Conservation (phyloP, 2,113 vertebrate species). For the Bucco capensis region DNA sequence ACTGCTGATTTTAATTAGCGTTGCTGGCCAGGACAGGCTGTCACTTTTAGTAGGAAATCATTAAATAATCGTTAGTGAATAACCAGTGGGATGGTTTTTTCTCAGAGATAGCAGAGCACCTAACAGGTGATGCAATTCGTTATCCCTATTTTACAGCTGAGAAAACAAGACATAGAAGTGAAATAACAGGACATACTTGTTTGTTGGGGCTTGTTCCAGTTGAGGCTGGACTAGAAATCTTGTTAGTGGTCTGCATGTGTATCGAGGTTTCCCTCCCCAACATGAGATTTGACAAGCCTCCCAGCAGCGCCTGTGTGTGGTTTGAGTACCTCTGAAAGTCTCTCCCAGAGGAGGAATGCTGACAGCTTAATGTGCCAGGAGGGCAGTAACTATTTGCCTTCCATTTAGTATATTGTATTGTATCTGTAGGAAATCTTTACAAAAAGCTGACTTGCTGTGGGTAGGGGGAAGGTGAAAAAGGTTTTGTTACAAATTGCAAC, state of each 20-base stretch:
- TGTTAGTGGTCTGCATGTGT: neutral
- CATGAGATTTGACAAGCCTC: neutral
- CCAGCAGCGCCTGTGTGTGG: neutral
- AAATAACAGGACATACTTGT: neutral
- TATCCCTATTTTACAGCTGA: neutral
- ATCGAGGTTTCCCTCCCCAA: neutral
- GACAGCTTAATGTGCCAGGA: neutral
- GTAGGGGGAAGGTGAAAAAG: neutral
- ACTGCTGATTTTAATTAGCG: neutral
- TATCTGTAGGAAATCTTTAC: neutral
- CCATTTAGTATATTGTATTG: neutral
- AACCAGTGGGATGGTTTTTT: neutral
- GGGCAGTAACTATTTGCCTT: neutral
- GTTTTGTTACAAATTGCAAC: neutral
- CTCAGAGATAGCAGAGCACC: neutral
- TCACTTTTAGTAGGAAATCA: constrained; percentile 7
- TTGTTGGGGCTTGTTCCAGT: neutral
- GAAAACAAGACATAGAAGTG: neutral
- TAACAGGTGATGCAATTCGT: neutral
- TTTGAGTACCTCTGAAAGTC: neutral
- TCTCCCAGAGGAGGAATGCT: neutral
- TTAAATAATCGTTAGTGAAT: neutral
- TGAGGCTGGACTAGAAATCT: neutral
- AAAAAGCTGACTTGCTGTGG: neutral
- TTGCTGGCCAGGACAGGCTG: neutral